Evolutionary conservation across 2,888 invertebrate genomes (phyloP).

Genomic region (Arrhopalites spinosus): DNA sequence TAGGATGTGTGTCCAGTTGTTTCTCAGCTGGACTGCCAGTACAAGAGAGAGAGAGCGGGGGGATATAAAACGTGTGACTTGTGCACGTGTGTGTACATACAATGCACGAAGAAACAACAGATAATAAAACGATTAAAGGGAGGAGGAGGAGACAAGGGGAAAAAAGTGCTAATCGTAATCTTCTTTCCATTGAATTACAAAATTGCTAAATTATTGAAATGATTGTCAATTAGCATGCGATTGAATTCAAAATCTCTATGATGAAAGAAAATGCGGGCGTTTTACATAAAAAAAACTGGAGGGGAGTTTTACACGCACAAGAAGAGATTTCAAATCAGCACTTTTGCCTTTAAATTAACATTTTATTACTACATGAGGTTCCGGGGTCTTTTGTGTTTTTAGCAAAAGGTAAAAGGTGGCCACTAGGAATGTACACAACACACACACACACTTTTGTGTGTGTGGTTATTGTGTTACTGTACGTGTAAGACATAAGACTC

Average conservation of each 20-base stretch:
- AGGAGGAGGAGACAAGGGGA: too few species aligned
- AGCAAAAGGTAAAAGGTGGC: background rate
- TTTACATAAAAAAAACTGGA: background rate
- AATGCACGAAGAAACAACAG: too few species aligned
- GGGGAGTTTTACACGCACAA: background rate
- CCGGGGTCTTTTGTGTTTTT: background rate
- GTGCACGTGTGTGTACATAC: too few species aligned
- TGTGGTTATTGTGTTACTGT: background rate
- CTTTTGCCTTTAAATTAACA: background rate
- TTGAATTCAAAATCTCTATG: background rate
- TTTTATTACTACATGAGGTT: background rate
- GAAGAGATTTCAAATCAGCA: constrained; percentile 4
- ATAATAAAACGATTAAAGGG: too few species aligned
- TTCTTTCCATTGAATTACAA: background rate
- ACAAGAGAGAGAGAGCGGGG: too few species aligned
- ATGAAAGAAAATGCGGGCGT: constrained; percentile 6
- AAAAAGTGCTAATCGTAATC: too few species aligned
- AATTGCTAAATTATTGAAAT: constrained; percentile 10
- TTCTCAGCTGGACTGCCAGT: too few species aligned
- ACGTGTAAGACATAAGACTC: background rate
- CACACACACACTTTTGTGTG: background rate
- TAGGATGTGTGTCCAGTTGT: too few species aligned
- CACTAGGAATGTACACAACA: background rate
- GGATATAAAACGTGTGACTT: too few species aligned
- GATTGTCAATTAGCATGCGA: background rate